Base-by-base conservation (phyloP, 2,888 invertebrate genomes). In the Microctonus hyperodae region DNA sequence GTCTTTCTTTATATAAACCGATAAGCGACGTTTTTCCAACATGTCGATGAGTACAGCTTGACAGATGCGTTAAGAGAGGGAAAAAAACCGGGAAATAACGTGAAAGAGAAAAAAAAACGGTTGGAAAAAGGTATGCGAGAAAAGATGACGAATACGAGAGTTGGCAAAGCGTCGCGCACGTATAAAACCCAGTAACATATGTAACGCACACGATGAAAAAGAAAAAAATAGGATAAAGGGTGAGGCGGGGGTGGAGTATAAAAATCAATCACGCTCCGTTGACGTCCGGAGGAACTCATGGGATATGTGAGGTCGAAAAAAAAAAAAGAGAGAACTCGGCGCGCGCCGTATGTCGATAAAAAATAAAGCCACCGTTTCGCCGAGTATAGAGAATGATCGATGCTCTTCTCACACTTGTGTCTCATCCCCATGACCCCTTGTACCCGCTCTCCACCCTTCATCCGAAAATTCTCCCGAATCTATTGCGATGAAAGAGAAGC, bases 191-290 rank as follows among this genome's bases (percentile, higher is more conserved):
- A 72, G 74, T 72, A 78, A 78, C 78, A 78, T 68, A 73, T 78
- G 78, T 78, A 78, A 68, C 70, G 63, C 70, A 63, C 65, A 64
- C 64, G 70, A 70, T 74, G 72, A 62, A 62, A 71, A 69, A 44
- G 16, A 4, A 44, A 16, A n/a, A 16, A 3, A n/a, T 11, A n/a
- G 72, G 33, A 25, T 67, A 69, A 65, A 68, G 69, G 68, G 69
- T 69, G 68, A 69, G 65, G 61, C 73, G 68, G 67, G 66, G 61
- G 74, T 71, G 69, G 68, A 73, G 72, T 71, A 76, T 77, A 76
- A 79, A 79, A 80, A 80, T 80, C 80, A 80, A 80, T 80, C 80
- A 80, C 76, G 71, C 69, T 69, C 65, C 71, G 75, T 76, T 79
- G 80, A 80, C 80, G 76, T 75, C 73, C 72, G 71, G 70, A 70